Conservation (phyloP, 64 coral and sea anemone species). For the Actinia tenebrosa region DNA sequence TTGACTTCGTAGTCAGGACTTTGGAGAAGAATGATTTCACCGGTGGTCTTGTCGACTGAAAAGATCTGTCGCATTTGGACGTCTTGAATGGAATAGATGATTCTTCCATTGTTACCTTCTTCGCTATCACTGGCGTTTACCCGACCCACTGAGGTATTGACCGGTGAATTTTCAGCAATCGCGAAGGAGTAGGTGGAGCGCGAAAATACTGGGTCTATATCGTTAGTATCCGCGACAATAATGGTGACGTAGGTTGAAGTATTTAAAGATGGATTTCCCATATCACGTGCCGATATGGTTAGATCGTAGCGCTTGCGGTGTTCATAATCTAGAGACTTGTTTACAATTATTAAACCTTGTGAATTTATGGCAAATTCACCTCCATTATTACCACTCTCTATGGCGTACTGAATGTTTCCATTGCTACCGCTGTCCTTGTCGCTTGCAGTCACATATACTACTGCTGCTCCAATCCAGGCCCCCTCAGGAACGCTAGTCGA, state of each 20-base stretch:
- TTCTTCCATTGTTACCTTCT: not conserved
- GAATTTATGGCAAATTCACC: not conserved
- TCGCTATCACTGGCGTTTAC: not conserved
- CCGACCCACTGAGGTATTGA: not conserved
- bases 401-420: constrained; percentile 18
- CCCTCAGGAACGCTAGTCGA: constrained; percentile 50
- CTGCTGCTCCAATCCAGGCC: constrained; percentile 23
- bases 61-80: constrained; percentile 2
- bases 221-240: not conserved
- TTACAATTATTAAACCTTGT: not conserved
- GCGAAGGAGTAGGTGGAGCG: not conserved
- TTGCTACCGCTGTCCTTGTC: constrained; percentile 57
- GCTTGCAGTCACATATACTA: constrained; percentile 55
- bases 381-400: constrained; percentile 15
- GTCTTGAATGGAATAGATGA: constrained; percentile 2
- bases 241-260: not conserved
- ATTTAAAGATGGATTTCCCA: constrained; percentile 13
- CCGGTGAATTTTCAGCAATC: not conserved
- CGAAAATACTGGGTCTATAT: not conserved
- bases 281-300: constrained; percentile 20
- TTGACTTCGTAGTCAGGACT: not conserved
- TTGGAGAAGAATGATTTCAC: not conserved
- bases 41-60: not conserved
- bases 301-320: not conserved
- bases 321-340: constrained; percentile 31